A percentile compares a stretch with the other conserved stretches of the same genome.
Conservation (phyloP, 2,797 vertebrate species). For the Periophthalmus magnuspinnatus region DNA sequence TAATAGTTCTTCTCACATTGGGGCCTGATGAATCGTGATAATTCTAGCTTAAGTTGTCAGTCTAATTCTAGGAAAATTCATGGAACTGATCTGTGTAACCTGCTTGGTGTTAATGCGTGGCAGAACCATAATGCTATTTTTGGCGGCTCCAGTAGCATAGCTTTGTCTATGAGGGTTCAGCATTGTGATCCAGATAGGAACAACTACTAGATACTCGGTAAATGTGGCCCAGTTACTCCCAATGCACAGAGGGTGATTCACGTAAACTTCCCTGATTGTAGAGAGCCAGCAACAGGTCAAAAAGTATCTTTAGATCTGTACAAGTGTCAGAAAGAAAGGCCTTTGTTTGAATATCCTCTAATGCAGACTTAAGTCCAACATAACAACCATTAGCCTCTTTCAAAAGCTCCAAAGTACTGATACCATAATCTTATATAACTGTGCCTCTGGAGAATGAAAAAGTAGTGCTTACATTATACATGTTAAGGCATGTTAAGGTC, state of each 20-base stretch:
- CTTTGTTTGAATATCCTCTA: background rate
- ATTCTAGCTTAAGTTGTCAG: constrained; percentile 41
- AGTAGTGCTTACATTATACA: background rate
- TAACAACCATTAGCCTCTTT: constrained; percentile 3
- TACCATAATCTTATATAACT: background rate
- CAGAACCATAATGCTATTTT: constrained; percentile 21
- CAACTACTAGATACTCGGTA: constrained; percentile 6
- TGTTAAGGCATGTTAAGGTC: background rate
- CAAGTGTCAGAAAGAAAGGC: background rate
- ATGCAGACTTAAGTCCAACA: background rate
- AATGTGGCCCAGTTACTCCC: background rate
- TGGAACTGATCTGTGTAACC: constrained; percentile 32
- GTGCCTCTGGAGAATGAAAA: background rate
- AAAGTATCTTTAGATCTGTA: background rate
- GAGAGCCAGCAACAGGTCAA: constrained; percentile 13
- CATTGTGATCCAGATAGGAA: constrained; percentile 14
- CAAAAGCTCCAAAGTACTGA: background rate
- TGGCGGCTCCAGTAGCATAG: constrained; percentile 13
- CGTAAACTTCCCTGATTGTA: background rate
- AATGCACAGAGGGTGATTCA: background rate
- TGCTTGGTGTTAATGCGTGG: constrained; percentile 27
- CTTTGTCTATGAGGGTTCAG: constrained; percentile 12
- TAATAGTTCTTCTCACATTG: constrained; percentile 24
- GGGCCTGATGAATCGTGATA: constrained; percentile 3
- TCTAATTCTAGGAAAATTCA: constrained; percentile 41